Percentiles rank a stretch among this genome's conserved stretches.
phyloP scores from a whole-genome alignment of 1,140 invertebrate genomes.

The Hestina assimilis region DNA sequence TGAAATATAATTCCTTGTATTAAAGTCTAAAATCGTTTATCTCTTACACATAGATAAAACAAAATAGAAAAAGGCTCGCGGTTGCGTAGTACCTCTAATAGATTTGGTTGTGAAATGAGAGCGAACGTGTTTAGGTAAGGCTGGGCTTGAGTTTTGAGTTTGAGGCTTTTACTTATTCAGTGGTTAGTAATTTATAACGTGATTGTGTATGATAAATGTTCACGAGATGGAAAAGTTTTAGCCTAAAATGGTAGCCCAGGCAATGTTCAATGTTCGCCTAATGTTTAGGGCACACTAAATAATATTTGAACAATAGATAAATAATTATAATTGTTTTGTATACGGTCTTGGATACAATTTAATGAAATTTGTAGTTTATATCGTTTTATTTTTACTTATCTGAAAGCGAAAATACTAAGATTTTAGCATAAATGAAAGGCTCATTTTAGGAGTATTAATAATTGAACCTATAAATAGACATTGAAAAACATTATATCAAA shows the following conservation, averaged over 20 bases:
- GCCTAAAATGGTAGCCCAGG: not conserved
- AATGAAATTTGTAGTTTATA: no score
- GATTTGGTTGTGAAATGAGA: constrained; percentile 40
- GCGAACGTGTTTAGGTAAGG: constrained; percentile 36
- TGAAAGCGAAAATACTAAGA: no score
- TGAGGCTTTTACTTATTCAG: constrained; percentile 23
- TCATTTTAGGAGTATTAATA: no score
- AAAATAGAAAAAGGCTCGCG: constrained; percentile 4
- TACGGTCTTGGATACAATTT: no score
- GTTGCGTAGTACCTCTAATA: constrained; percentile 31
- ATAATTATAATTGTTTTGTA: no score
- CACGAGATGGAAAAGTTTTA: constrained; percentile 5
- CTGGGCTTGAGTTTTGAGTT: constrained; percentile 18
- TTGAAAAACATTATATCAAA: no score
- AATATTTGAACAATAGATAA: no score
- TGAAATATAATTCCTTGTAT: not conserved
- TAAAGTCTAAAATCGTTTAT: not conserved
- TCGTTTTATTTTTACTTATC: no score
- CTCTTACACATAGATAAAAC: not conserved
- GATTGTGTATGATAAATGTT: not conserved
- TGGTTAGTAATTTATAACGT: constrained; percentile 11
- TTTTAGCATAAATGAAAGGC: no score
- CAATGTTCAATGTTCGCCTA: no score
- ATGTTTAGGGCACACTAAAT: no score
- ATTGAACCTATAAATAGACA: no score